Base-by-base conservation (phyloP, 2,797 vertebrate species). In the Apodemus agrarius region DNA sequence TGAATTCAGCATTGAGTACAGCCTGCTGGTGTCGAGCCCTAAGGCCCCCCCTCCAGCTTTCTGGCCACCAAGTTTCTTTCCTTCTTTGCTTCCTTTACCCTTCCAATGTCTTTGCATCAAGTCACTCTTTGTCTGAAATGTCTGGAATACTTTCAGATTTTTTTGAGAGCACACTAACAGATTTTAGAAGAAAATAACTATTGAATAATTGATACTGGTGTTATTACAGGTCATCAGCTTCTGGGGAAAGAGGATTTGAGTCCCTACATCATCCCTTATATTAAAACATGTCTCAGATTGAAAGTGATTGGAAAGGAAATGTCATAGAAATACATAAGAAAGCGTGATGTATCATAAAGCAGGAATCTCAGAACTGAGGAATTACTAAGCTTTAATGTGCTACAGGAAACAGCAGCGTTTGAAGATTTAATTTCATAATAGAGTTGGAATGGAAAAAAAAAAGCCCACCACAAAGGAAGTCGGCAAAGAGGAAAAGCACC, bases 351-450 rank as follows among this genome's bases (percentile, higher is more conserved):
- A 49, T 89, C 85, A 22, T 49, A 85, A 95, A 79, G 84, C n/a
- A 67, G 24, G 24, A 69, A 93, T 24, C 34, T 95, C 72, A 79
- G 37, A 89, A n/a, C 29, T 40, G 7, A 84, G 54, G 0, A 76
- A 24, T 95, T 87, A 79, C 40, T 86, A 87, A 90, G 21, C 59
- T 37, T 26, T 82, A 87, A 90, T 10, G n/a, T 37, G 59, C 22
- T 93, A 14, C 43, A 74, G 26, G 59, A 78, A 91, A 80, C 63
- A 80, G 26, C 82, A 75, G 54, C 12, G 80, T 80, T 78, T 79
- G 40, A 96, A 79, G 82, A 24, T 94, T 90, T 85, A 94, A 91
- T 86, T 95, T 80, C 14, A 46, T 80, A 76, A 91, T 78, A 94
- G 75, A 54, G 6, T 91, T 84, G 80, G 1, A 31, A 81, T 76